phyloP scores from a whole-genome alignment of 2,113 vertebrate genomes.

The Saccopteryx bilineata region DNA sequence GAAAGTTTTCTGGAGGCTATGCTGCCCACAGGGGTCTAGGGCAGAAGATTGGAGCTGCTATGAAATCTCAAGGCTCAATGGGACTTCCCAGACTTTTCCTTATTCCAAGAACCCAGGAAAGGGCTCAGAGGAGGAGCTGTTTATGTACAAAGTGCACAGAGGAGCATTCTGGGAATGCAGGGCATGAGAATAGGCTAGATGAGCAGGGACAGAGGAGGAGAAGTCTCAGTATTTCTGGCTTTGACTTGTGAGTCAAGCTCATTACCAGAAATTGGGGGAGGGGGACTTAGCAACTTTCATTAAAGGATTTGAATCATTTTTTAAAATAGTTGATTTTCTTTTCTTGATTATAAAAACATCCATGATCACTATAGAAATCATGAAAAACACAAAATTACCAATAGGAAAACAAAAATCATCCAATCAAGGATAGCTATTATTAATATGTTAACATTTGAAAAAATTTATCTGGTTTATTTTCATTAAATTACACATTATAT shows the following conservation, averaged over 20 bases:
- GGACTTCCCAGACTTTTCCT: background rate
- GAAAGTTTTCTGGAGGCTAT: background rate
- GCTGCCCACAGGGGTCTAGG: background rate
- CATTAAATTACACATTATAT: background rate
- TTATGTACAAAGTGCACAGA: background rate
- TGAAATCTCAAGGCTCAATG: background rate
- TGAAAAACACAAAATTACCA: background rate
- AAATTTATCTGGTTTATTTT: background rate
- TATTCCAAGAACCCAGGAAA: slow-evolving; percentile 52
- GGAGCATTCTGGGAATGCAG: background rate
- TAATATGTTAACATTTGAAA: background rate
- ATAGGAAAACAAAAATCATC: slow-evolving; percentile 19
- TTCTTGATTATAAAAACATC: slow-evolving; percentile 10
- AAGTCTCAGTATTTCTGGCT: background rate
- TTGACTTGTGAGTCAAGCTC: slow-evolving; percentile 38
- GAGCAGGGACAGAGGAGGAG: background rate
- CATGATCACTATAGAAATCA: background rate
- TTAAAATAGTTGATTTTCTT: slow-evolving; percentile 12
- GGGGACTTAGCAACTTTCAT: background rate
- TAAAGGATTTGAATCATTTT: slow-evolving; percentile 32
- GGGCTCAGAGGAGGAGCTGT: background rate
- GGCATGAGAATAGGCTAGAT: background rate
- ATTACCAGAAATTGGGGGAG: background rate
- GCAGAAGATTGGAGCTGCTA: background rate
- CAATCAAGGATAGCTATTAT: background rate